Conservation (phyloP, 2,888 invertebrate genomes). For the Chloroclystis v-ata region DNA sequence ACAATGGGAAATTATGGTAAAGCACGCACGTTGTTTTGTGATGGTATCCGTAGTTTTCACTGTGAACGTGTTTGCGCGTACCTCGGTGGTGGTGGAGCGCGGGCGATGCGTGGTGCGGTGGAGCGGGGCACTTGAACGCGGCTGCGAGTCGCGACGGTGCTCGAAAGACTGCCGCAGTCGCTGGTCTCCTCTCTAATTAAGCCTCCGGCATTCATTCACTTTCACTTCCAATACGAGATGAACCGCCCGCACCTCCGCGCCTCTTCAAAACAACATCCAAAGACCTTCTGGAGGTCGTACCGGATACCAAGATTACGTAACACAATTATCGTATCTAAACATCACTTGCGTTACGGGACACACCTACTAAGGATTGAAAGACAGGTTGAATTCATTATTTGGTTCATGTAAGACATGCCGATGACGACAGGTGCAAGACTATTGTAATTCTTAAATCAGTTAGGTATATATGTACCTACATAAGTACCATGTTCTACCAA, state of each 20-base stretch:
- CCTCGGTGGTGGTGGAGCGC: slow-evolving; percentile 47
- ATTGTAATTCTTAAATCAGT: too few relatives aligned
- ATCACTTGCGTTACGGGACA: slow-evolving; percentile 7
- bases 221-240: slow-evolving; percentile 75
- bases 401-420: too few relatives aligned
- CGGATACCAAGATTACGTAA: slow-evolving; percentile 60
- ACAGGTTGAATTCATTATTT: neutral
- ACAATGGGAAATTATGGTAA: slow-evolving; percentile 9
- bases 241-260: slow-evolving; percentile 59
- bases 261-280: slow-evolving; percentile 52
- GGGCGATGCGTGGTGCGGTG: slow-evolving; percentile 33
- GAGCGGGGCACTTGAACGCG: slow-evolving; percentile 41
- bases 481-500: too few relatives aligned
- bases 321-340: slow-evolving; percentile 34
- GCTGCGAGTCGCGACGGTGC: slow-evolving; percentile 59
- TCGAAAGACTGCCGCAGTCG: slow-evolving; percentile 70
- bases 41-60: slow-evolving; percentile 21
- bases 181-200: slow-evolving; percentile 76
- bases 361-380: slow-evolving; percentile 1
- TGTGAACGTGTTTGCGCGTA: slow-evolving; percentile 41
- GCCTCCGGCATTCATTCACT: slow-evolving; percentile 76
- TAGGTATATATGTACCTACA: too few relatives aligned
- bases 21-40: slow-evolving; percentile 22
- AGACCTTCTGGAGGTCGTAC: slow-evolving; percentile 75
- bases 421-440: neutral